Conservation (phyloP, 2,113 vertebrate genomes). For the Hucho hucho region DNA sequence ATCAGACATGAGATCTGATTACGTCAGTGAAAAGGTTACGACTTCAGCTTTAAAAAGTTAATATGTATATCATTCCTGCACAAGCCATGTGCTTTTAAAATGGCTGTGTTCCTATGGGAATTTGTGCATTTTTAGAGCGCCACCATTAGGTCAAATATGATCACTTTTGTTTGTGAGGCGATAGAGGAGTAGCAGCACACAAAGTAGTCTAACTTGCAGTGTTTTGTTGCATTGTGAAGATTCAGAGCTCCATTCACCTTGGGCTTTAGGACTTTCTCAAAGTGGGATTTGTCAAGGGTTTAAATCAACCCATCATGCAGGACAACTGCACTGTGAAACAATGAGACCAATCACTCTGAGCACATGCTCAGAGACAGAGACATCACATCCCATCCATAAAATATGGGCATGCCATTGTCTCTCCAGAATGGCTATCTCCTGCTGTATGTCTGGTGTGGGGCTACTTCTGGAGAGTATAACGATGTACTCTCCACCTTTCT, state of each 20-base stretch:
- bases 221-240: slow-evolving; percentile 76
- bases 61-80: too few relatives aligned
- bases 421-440: slow-evolving; percentile 70
- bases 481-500: slow-evolving; percentile 74
- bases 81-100: too few relatives aligned
- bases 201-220: slow-evolving; percentile 41
- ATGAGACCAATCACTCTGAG: slow-evolving; percentile 64
- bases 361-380: slow-evolving; percentile 64
- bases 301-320: slow-evolving; percentile 78
- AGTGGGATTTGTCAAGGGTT: slow-evolving; percentile 71
- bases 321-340: slow-evolving; percentile 83
- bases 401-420: slow-evolving; percentile 64
- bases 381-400: slow-evolving; percentile 72
- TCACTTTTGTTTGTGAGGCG: too few relatives aligned
- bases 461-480: slow-evolving; percentile 76
- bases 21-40: too few relatives aligned
- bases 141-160: too few relatives aligned
- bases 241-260: slow-evolving; percentile 83
- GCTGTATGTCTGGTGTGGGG: slow-evolving; percentile 66
- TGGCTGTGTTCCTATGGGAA: too few relatives aligned
- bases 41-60: too few relatives aligned
- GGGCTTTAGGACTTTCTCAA: slow-evolving; percentile 80
- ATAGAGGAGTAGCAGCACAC: too few relatives aligned
- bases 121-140: too few relatives aligned
- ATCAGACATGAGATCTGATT: too few relatives aligned